phyloP scores from a whole-genome alignment of 2,113 vertebrate species.

The Arizona elegans region DNA sequence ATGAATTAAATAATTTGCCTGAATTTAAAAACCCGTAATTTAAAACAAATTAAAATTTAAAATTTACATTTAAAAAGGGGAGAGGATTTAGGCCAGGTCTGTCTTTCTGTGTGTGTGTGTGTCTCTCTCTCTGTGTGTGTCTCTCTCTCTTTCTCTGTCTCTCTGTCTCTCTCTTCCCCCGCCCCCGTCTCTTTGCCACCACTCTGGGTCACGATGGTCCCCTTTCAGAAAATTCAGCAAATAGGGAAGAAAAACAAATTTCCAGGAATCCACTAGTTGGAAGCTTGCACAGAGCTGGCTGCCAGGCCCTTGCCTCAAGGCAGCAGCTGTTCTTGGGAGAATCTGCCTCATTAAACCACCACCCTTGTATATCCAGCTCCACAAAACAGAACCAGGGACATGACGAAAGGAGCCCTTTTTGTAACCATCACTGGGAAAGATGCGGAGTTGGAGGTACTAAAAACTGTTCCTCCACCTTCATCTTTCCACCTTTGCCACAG shows the following conservation, averaged over 20 bases:
- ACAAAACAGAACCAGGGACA: not conserved
- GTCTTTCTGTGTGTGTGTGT: not conserved
- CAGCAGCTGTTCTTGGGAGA: conserved; percentile 17
- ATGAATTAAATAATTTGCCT: no score
- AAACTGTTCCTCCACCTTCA: not conserved
- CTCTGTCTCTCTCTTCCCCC: no score
- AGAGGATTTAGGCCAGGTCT: no score
- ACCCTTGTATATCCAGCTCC: not conserved
- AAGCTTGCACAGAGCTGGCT: not conserved
- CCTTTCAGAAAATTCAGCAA: not conserved
- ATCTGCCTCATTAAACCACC: not conserved
- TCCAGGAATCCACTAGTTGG: not conserved
- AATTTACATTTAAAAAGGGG: no score
- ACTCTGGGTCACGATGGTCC: not conserved
- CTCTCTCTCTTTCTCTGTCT: no score
- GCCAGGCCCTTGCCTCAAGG: not conserved
- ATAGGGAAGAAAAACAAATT: not conserved
- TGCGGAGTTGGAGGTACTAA: not conserved
- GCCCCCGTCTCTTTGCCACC: not conserved
- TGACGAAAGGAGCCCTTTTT: not conserved
- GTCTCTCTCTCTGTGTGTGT: no score
- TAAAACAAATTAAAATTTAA: no score
- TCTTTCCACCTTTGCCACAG: rapidly evolving
- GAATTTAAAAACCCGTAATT: no score
- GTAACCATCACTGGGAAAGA: not conserved